These are phyloP conservation scores for Torymus texanus DNA, from an alignment of 2,888 invertebrate genomes.

Conservation along the genomic window DNA sequence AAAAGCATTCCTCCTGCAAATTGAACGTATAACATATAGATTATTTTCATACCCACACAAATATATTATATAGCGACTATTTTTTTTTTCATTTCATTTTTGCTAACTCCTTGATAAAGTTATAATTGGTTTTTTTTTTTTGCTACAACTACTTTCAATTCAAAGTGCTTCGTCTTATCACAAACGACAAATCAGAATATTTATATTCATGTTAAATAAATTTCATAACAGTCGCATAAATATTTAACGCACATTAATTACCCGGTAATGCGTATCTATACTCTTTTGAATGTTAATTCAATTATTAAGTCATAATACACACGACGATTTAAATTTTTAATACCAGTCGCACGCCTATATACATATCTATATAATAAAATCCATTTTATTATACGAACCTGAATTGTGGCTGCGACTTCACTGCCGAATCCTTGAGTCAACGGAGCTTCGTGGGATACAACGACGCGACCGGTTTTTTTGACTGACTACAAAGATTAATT, in stretches of 20 bases:
- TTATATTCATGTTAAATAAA: neutral
- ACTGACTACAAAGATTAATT: constrained; percentile 84
- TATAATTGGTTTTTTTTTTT: neutral
- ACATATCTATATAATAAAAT: neutral
- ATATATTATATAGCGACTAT: no score
- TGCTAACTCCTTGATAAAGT: no score
- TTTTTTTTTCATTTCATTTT: no score
- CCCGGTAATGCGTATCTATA: neutral
- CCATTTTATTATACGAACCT: constrained; percentile 78
- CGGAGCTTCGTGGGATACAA: constrained; percentile 98
- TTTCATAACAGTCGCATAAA: constrained; percentile 3
- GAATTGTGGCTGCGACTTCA: constrained; percentile 94
- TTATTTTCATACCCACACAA: no score
- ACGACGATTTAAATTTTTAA: neutral
- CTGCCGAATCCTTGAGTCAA: constrained; percentile 96
- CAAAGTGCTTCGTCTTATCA: no score
- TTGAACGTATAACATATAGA: neutral
- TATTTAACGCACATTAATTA: neutral
- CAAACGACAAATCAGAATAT: no score
- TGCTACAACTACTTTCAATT: neutral
- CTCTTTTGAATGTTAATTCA: no score
- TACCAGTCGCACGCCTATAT: neutral
- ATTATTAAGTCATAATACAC: no score
- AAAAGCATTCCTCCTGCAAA: constrained; percentile 91
- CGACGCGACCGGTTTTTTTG: constrained; percentile 92